Evolutionary conservation across 2,113 vertebrate genomes (phyloP), one percentile per base, ranked within the genome.

Genomic region (Hoplias malabaricus): DNA sequence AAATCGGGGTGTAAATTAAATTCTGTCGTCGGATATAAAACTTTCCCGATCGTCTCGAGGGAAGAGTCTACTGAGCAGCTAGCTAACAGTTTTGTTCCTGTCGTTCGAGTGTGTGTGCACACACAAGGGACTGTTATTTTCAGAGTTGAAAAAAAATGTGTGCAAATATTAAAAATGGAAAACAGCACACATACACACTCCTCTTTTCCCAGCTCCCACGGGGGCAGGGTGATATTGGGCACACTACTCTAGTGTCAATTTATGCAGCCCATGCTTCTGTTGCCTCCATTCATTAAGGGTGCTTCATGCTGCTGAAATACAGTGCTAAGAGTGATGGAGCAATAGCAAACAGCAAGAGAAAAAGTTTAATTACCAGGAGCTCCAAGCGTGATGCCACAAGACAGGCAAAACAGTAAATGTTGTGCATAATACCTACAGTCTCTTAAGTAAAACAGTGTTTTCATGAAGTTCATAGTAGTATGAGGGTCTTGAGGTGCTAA

Each of bases 211-310:
- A 89, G 85, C 85, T 90, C 90, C 90, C 85, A 84, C 78, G 88
- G 86, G 88, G 88, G 89, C 72, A 79, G 86, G 89, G 91, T 92
- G 93, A 92, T 90, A 94, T 91, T 88, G 91, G 84, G 90, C 88
- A 86, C 89, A 88, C 88, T 71, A 88, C 88, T 82, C 84, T 88
- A 87, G 90, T 94, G 93, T 91, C 91, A 94, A 93, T 92, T 92
- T 62, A 33, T 86, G 87, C 86, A 82, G 78, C 80, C 77, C 4
- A 90, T 88, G 89, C 82, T 87, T 90, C 91, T 92, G 91, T 92
- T 92, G 92, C 86, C 91, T 93, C 88, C 87, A 86, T 90, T 92
- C 75, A 86, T 84, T 82, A 82, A 75, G 75, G 54, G 53, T 79
- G 83, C 77, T 80, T 78, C 79, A 83, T 75, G 80, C 65, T 71